phyloP scores from a whole-genome alignment of 1,140 invertebrate genomes.

The Papilio polytes region DNA sequence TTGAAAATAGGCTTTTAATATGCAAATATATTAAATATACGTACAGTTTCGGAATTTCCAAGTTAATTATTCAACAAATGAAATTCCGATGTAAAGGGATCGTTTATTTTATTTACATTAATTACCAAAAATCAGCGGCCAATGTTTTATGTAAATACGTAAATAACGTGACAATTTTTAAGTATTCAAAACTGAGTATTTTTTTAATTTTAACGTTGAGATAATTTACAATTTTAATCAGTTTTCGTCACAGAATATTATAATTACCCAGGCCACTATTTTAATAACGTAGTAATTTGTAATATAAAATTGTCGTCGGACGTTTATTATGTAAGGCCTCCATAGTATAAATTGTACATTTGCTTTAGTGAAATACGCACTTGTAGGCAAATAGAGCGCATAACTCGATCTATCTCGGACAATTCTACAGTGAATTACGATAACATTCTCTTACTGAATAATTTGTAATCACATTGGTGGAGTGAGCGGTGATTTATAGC shows the following conservation, averaged over 20 bases:
- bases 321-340: background rate
- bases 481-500: slow-evolving; percentile 1
- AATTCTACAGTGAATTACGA: slow-evolving; percentile 22
- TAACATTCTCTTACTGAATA: slow-evolving; percentile 15
- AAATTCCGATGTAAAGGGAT: background rate
- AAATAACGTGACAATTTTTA: background rate
- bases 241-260: no score
- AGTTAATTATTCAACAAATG: slow-evolving; percentile 15
- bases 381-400: slow-evolving; percentile 19
- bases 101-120: slow-evolving; percentile 10
- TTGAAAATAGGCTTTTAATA: background rate
- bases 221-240: no score
- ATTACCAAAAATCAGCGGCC: background rate
- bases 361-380: slow-evolving; percentile 20
- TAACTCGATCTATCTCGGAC: slow-evolving; percentile 18
- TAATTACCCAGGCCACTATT: no score
- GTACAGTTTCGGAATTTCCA: background rate
- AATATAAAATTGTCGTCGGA: background rate
- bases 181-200: background rate
- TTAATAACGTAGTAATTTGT: background rate
- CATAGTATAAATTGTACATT: slow-evolving; percentile 14
- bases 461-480: slow-evolving; percentile 20
- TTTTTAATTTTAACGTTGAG: no score
- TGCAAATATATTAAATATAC: slow-evolving; percentile 5
- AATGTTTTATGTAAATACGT: background rate